Conservation (phyloP, 2,113 vertebrate genomes). For the Corapipo altera region DNA sequence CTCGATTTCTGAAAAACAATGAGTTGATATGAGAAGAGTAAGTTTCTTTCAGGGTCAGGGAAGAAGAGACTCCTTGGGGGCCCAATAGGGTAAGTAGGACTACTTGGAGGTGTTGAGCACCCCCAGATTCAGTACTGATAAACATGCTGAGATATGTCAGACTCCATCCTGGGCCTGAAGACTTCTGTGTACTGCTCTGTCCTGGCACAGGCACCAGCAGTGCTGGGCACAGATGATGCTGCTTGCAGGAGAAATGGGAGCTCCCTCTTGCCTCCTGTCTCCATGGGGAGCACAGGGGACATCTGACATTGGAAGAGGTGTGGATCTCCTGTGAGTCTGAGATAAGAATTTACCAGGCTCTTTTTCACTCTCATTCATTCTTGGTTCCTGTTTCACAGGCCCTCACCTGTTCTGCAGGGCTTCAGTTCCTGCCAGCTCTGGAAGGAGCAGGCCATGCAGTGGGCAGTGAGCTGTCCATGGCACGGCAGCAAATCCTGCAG, state of each 20-base stretch:
- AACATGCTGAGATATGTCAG: neutral
- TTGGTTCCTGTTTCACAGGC: neutral
- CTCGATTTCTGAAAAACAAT: neutral
- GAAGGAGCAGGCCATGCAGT: neutral
- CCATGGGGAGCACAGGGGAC: neutral
- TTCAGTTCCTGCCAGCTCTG: neutral
- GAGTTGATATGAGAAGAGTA: neutral
- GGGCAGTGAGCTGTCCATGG: neutral
- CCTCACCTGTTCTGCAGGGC: neutral
- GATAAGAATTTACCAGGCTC: neutral
- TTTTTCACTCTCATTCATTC: neutral
- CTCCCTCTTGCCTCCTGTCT: neutral
- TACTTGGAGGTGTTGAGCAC: neutral
- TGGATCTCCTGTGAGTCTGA: neutral
- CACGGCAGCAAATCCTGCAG: neutral
- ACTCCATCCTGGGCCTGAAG: neutral
- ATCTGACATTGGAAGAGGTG: neutral
- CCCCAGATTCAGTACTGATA: neutral
- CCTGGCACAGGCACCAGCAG: neutral
- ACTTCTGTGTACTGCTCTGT: rapidly evolving
- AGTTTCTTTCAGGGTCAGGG: rapidly evolving
- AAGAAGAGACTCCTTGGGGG: neutral
- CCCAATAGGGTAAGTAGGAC: neutral
- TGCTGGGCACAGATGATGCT: neutral
- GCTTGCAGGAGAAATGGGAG: neutral